Conservation (phyloP, 2,113 vertebrate species). For the Solenodon paradoxus region DNA sequence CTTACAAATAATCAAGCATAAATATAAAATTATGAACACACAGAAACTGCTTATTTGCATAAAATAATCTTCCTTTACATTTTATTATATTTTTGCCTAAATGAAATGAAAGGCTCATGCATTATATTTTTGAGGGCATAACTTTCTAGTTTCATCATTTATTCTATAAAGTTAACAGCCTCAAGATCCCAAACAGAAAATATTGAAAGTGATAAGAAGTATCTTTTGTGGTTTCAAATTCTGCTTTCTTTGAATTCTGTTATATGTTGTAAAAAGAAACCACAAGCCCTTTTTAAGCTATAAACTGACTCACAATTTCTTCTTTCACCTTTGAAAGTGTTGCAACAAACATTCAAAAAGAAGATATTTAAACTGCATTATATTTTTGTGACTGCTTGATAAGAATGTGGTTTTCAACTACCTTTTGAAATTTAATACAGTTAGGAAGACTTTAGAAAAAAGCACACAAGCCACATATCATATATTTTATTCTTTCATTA, state of each 20-base stretch:
- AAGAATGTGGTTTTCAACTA: constrained; percentile 83
- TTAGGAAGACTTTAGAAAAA: constrained; percentile 81
- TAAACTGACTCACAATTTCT: constrained; percentile 43
- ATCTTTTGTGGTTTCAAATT: constrained; percentile 61
- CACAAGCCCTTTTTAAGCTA: constrained; percentile 62
- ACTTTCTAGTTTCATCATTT: background rate
- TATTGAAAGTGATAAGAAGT: background rate
- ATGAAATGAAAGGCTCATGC: background rate
- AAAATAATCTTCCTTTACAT: background rate
- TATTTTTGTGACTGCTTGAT: constrained; percentile 77
- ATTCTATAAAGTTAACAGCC: background rate
- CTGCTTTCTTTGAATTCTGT: constrained; percentile 68
- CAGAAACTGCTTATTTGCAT: background rate
- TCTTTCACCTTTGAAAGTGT: constrained; percentile 66
- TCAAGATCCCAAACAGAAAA: background rate
- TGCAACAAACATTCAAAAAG: constrained; percentile 18
- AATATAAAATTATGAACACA: background rate
- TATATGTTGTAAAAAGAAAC: constrained; percentile 75
- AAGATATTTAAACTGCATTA: constrained; percentile 73
- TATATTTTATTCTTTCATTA: constrained; percentile 77
- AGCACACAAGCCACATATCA: constrained; percentile 72
- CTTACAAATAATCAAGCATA: background rate
- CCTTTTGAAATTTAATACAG: constrained; percentile 77
- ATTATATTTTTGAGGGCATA: background rate
- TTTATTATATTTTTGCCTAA: background rate